These are phyloP conservation scores for Tetragonisca angustula DNA, from an alignment of 2,888 invertebrate species.

Conservation along the genomic window DNA sequence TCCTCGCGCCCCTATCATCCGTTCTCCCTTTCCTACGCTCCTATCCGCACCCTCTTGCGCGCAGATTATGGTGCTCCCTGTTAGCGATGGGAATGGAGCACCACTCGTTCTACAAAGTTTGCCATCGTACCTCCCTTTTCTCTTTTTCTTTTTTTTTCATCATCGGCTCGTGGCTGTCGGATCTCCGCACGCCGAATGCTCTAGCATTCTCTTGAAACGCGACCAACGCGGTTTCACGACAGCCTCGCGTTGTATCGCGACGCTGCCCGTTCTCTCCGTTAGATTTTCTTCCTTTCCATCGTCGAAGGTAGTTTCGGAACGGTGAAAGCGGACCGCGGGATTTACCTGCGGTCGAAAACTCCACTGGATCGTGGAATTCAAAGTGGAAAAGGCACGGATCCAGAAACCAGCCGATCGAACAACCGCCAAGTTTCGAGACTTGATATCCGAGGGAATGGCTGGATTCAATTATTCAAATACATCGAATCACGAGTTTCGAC, in stretches of 20 bases:
- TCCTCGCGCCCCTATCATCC: conserved; percentile 45
- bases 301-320: neutral
- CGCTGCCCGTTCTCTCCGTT: neutral
- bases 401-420: neutral
- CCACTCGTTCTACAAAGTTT: conserved; percentile 58
- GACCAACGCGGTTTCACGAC: neutral
- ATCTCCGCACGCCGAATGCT: neutral
- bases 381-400: neutral
- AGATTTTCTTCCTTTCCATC: neutral
- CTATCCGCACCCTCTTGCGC: conserved; percentile 40
- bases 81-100: conserved; percentile 56
- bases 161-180: conserved; percentile 6
- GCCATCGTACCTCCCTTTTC: conserved; percentile 32
- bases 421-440: neutral
- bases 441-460: neutral
- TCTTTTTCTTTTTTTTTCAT: neutral
- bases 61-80: conserved; percentile 50
- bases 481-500: neutral
- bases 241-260: neutral
- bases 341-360: neutral
- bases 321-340: neutral
- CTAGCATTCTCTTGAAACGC: neutral
- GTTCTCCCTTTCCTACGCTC: conserved; percentile 28
- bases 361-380: neutral
- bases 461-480: neutral